Conservation (phyloP, 2,113 vertebrate species). For the Microcebus tavaratra region DNA sequence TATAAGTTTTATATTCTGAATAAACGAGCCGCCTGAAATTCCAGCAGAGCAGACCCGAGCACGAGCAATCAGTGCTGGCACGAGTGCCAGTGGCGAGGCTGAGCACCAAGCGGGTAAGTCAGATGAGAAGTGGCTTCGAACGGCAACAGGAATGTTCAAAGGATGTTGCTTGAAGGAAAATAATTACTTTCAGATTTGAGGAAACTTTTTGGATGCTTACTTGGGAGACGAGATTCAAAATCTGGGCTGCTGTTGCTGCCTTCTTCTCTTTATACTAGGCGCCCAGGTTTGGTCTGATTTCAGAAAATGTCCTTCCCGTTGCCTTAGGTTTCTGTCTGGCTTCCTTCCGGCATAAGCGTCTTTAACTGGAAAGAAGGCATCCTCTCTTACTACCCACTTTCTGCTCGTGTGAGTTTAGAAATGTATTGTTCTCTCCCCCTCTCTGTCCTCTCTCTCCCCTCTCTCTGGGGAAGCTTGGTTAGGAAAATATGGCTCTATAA, state of each 20-base stretch:
- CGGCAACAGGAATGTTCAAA: background rate
- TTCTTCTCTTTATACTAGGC: background rate
- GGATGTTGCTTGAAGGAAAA: background rate
- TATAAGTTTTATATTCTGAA: background rate
- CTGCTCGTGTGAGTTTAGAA: background rate
- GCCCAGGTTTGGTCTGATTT: background rate
- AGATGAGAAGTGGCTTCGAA: background rate
- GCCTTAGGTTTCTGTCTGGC: background rate
- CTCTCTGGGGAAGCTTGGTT: background rate
- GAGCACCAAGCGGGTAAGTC: background rate
- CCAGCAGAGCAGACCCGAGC: background rate
- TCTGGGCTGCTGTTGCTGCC: background rate
- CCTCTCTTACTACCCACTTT: background rate
- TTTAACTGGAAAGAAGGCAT: background rate
- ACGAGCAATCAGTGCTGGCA: accelerated
- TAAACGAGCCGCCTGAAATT: background rate
- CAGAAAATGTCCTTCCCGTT: background rate
- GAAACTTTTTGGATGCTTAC: background rate
- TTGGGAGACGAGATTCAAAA: background rate
- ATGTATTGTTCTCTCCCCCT: background rate
- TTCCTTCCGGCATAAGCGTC: background rate
- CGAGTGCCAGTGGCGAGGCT: accelerated
- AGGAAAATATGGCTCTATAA: background rate
- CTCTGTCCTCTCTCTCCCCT: too few species aligned
- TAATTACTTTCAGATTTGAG: background rate